phyloP scores from a whole-genome alignment of 37 sponge, comb jelly and placozoan species.

The Cladorhizidae sp. region DNA sequence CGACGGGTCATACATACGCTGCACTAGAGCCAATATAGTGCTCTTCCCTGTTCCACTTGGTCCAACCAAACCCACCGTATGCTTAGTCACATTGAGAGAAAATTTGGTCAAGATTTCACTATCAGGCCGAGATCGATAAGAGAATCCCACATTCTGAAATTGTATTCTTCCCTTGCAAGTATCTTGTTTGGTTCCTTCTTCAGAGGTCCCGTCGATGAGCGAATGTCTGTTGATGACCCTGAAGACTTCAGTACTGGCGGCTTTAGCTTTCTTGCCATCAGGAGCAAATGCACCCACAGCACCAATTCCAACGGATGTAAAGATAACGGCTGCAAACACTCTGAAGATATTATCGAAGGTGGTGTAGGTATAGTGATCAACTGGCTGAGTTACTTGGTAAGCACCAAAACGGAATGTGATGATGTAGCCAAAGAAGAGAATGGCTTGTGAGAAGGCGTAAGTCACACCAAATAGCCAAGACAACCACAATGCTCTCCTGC shows the following conservation, averaged over 20 bases:
- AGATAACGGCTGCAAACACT: slow-evolving; percentile 69
- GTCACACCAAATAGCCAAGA: slow-evolving; percentile 30
- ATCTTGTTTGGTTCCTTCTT: slow-evolving; percentile 57
- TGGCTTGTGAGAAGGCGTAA: slow-evolving; percentile 66
- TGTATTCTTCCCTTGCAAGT: slow-evolving; percentile 40
- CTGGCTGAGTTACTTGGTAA: slow-evolving; percentile 45
- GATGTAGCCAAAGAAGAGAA: slow-evolving; percentile 55
- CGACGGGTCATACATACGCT: slow-evolving; percentile 85
- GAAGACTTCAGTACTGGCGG: slow-evolving; percentile 63
- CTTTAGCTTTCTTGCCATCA: slow-evolving; percentile 55
- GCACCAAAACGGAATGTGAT: slow-evolving; percentile 77
- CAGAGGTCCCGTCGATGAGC: slow-evolving; percentile 56
- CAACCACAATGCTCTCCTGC: slow-evolving; percentile 17
- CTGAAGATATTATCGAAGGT: slow-evolving; percentile 32
- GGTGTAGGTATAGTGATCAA: slow-evolving; percentile 15
- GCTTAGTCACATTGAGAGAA: slow-evolving; percentile 58
- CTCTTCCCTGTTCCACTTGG: slow-evolving; percentile 97
- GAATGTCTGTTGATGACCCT: slow-evolving; percentile 60
- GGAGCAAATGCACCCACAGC: slow-evolving; percentile 66
- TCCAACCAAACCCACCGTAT: slow-evolving; percentile 91
- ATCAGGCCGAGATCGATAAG: slow-evolving; percentile 76
- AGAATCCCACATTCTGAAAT: slow-evolving; percentile 64
- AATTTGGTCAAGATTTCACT: slow-evolving; percentile 61
- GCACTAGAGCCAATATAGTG: slow-evolving; percentile 83
- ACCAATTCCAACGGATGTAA: slow-evolving; percentile 57